Percentiles rank a stretch among this genome's conserved stretches.
Conservation (phyloP, 2,113 vertebrate genomes). For the Crotophaga sulcirostris region DNA sequence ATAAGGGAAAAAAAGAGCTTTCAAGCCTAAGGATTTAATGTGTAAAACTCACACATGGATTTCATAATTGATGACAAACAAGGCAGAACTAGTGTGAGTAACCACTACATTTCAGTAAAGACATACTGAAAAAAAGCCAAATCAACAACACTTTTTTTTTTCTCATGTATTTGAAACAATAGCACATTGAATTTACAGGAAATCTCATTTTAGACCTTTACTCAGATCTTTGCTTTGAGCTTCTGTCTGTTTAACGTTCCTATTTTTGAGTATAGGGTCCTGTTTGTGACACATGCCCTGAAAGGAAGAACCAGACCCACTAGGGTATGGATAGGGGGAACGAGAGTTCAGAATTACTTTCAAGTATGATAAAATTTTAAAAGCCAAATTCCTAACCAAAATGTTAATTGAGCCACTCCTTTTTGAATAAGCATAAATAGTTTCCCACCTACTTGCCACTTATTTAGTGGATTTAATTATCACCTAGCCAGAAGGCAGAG, state of each 20-base stretch:
- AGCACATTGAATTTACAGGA: neutral
- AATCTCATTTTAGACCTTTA: neutral
- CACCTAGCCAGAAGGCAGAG: conserved; percentile 60
- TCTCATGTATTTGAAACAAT: neutral
- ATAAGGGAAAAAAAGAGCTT: neutral
- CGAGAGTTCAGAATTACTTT: neutral
- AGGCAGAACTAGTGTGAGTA: neutral
- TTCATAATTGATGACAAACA: neutral
- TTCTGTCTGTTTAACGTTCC: neutral
- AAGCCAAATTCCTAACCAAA: neutral
- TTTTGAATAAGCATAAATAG: conserved; percentile 37
- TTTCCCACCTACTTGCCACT: conserved; percentile 27
- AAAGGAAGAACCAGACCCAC: neutral
- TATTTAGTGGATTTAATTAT: conserved; percentile 60
- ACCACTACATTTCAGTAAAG: neutral
- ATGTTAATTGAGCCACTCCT: conserved; percentile 61
- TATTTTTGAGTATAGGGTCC: neutral
- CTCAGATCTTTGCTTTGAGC: neutral
- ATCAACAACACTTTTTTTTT: neutral
- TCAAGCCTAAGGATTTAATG: neutral
- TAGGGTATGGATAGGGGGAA: neutral
- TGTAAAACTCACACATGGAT: neutral
- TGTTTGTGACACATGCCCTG: neutral
- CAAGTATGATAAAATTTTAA: neutral
- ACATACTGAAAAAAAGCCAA: neutral